phyloP scores from a whole-genome alignment of 2,888 invertebrate species.

The Serrognathus titanus region DNA sequence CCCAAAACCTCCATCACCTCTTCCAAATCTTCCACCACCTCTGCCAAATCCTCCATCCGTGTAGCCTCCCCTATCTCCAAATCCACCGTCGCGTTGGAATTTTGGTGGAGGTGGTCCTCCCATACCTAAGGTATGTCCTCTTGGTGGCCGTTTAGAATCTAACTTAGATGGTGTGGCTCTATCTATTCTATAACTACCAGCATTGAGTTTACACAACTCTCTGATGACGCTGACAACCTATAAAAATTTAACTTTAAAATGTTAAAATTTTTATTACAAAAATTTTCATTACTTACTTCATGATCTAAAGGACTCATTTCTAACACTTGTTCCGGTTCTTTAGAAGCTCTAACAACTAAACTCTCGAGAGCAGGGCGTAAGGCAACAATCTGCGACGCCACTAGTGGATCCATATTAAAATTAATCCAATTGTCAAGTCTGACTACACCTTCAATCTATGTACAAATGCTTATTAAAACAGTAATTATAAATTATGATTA shows the following conservation, averaged over 20 bases:
- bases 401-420: slow-evolving; percentile 73
- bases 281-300: slow-evolving; percentile 51
- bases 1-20: slow-evolving; percentile 19
- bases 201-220: slow-evolving; percentile 71
- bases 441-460: slow-evolving; percentile 65
- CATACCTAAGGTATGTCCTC: slow-evolving; percentile 46
- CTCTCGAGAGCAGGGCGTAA: slow-evolving; percentile 86
- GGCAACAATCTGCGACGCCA: slow-evolving; percentile 80
- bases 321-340: slow-evolving; percentile 73
- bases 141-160: slow-evolving; percentile 53
- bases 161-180: slow-evolving; percentile 54
- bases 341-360: slow-evolving; percentile 75
- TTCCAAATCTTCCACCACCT: slow-evolving; percentile 26
- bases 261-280: background rate
- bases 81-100: slow-evolving; percentile 43
- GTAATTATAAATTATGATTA: background rate
- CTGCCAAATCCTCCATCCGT: slow-evolving; percentile 33
- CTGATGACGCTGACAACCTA: slow-evolving; percentile 68
- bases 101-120: slow-evolving; percentile 46
- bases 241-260: slow-evolving; percentile 23
- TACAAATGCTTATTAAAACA: background rate
- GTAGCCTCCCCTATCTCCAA: slow-evolving; percentile 28
- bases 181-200: slow-evolving; percentile 69
- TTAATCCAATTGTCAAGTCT: slow-evolving; percentile 93
- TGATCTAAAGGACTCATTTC: slow-evolving; percentile 61